phyloP scores from a whole-genome alignment of 1,140 invertebrate genomes.

The Brachionus manjavacas region DNA sequence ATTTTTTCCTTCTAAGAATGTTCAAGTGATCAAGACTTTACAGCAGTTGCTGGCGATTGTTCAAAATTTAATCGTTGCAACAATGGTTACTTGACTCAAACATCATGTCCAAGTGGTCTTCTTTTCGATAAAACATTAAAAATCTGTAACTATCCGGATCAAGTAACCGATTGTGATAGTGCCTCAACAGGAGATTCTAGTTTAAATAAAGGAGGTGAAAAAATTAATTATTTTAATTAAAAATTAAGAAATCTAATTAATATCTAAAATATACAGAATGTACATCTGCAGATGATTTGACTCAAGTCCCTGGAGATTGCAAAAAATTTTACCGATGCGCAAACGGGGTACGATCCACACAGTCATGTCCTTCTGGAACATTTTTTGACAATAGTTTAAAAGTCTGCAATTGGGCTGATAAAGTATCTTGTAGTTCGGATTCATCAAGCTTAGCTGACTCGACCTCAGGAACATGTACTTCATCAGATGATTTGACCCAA shows the following conservation, averaged over 20 bases:
- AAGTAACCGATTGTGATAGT: not conserved
- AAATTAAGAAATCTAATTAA: too few relatives aligned
- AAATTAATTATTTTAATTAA: not conserved
- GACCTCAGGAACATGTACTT: not conserved
- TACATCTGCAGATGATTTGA: conserved; percentile 15
- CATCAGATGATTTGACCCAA: conserved; percentile 1
- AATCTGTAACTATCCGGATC: not conserved
- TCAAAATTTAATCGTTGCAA: not conserved
- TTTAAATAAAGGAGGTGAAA: not conserved
- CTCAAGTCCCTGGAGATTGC: not conserved
- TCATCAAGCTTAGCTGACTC: not conserved
- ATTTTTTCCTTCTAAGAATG: not conserved
- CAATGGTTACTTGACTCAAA: not conserved
- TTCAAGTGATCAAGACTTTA: not conserved
- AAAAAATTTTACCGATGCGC: conserved; percentile 17
- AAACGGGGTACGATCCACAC: not conserved
- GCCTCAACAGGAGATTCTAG: not conserved
- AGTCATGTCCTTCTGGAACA: not conserved
- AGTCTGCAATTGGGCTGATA: conserved; percentile 17
- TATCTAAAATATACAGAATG: not conserved
- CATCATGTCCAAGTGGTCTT: not conserved
- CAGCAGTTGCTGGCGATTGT: not conserved
- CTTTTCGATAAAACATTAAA: not conserved
- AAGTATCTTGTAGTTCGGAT: not conserved
- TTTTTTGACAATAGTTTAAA: conserved; percentile 6